phyloP scores from a whole-genome alignment of 2,888 invertebrate genomes.

The Dilophus febrilis region DNA sequence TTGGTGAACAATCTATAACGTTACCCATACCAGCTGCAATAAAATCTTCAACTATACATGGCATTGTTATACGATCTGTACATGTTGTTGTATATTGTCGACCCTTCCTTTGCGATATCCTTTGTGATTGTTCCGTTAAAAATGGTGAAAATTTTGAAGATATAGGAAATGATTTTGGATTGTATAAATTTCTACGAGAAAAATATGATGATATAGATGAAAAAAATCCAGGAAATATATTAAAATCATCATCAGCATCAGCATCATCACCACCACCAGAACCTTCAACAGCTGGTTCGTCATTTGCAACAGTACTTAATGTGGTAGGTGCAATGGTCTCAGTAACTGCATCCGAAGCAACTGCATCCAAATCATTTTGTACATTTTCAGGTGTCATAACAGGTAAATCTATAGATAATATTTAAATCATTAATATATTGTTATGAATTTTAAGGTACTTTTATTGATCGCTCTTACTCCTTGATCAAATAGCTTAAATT shows the following conservation, averaged over 20 bases:
- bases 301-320: conserved; percentile 6
- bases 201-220: conserved; percentile 13
- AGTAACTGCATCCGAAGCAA: background rate
- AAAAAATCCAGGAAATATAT: conserved; percentile 4
- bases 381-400: no score
- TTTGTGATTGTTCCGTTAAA: background rate
- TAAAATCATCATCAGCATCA: conserved; percentile 7
- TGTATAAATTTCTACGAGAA: no score
- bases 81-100: conserved; percentile 33
- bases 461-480: no score
- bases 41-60: conserved; percentile 72
- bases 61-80: conserved; percentile 56
- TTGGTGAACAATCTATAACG: conserved; percentile 46
- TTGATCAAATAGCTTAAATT: no score
- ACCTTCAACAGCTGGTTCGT: conserved; percentile 33
- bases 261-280: conserved; percentile 34
- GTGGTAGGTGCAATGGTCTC: background rate
- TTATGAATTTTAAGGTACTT: no score
- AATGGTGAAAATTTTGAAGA: no score
- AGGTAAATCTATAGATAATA: no score
- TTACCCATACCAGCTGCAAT: conserved; percentile 45
- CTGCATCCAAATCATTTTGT: no score
- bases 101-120: conserved; percentile 9
- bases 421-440: no score
- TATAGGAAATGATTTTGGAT: no score